Evolutionary conservation across 2,113 vertebrate species (phyloP).

Genomic region (Drymodes brunneopygia): DNA sequence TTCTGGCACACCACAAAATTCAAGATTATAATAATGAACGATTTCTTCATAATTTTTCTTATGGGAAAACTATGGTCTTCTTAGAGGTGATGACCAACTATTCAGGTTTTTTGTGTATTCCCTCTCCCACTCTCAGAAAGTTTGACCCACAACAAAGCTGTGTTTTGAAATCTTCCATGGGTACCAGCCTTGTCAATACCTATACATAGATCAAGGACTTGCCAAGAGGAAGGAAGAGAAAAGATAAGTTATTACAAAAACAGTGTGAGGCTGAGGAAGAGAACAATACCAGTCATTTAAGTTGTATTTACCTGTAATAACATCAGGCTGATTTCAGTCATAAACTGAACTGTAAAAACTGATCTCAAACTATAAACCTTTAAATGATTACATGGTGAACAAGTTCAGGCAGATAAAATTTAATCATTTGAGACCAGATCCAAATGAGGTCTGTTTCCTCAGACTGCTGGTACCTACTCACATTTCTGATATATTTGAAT

Average conservation of each 20-base stretch:
- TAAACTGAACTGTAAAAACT: background rate
- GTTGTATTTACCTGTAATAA: background rate
- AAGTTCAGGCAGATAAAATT: background rate
- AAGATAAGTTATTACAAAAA: background rate
- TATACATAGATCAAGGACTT: background rate
- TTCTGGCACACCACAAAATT: background rate
- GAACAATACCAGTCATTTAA: background rate
- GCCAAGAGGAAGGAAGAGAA: background rate
- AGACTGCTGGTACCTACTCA: background rate
- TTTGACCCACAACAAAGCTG: background rate
- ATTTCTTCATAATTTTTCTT: conserved; percentile 32
- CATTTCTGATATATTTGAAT: background rate
- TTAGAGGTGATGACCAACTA: conserved; percentile 33
- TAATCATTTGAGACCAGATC: background rate
- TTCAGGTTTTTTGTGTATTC: background rate
- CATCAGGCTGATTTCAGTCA: background rate
- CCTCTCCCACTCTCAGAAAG: background rate
- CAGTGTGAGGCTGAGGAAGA: background rate
- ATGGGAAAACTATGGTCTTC: background rate
- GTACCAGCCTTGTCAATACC: background rate
- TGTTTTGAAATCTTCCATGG: background rate
- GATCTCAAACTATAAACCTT: conserved; percentile 33
- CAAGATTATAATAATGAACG: background rate
- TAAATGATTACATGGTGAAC: background rate
- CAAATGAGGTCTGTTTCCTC: background rate